Conservation (phyloP, 2,113 vertebrate genomes). For the Strix aluco region DNA sequence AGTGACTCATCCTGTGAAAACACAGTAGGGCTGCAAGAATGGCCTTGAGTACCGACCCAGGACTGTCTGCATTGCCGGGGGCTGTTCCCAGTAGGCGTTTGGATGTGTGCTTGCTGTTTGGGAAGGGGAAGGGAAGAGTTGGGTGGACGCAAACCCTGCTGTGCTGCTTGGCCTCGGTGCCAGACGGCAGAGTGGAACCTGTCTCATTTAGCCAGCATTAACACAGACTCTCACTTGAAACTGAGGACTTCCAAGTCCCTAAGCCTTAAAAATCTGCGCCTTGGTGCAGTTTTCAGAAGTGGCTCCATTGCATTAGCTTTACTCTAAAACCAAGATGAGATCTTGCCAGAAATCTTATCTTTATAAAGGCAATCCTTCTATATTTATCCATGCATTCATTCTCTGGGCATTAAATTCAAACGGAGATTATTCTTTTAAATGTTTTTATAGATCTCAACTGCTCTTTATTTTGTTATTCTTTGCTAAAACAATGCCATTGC, state of each 20-base stretch:
- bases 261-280: neutral
- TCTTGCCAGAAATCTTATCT: neutral
- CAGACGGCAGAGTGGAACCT: neutral
- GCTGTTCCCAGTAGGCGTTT: neutral
- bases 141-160: neutral
- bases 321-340: neutral
- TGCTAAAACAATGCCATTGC: neutral
- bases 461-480: constrained; percentile 37
- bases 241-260: neutral
- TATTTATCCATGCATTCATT: neutral
- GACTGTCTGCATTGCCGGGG: neutral
- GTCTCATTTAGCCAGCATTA: neutral
- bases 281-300: neutral
- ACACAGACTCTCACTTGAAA: neutral
- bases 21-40: neutral
- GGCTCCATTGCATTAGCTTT: neutral
- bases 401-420: neutral
- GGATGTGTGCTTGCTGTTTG: neutral
- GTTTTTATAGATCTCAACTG: neutral
- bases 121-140: neutral
- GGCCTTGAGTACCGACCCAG: neutral
- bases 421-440: neutral
- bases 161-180: accelerated
- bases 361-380: neutral
- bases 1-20: neutral